Conservation (phyloP, 2,797 vertebrate genomes). For the Hydrocynus forskahlii region DNA sequence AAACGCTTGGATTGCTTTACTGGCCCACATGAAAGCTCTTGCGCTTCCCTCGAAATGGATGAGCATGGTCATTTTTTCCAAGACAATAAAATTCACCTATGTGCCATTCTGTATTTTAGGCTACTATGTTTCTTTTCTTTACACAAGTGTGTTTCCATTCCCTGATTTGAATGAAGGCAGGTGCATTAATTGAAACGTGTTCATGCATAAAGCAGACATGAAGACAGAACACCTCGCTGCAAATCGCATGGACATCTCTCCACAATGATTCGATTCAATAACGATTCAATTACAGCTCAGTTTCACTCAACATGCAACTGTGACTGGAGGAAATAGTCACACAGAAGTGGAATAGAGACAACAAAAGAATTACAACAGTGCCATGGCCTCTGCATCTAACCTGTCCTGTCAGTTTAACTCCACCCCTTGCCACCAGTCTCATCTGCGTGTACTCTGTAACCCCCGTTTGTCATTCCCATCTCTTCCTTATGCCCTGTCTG, state of each 20-base stretch:
- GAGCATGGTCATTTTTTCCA: not conserved
- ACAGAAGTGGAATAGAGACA: not conserved
- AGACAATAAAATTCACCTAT: not conserved
- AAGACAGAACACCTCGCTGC: not conserved
- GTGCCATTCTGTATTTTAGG: not conserved
- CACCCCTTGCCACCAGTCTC: not conserved
- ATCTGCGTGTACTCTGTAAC: not conserved
- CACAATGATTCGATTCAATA: not conserved
- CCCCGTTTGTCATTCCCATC: not conserved
- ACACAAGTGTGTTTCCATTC: no score
- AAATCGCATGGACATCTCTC: not conserved
- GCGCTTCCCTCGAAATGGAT: not conserved
- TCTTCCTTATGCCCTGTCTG: not conserved
- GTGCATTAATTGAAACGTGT: not conserved
- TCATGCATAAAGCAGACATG: not conserved
- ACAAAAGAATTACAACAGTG: not conserved
- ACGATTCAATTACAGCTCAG: no score
- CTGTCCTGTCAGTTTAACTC: not conserved
- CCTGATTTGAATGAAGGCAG: no score
- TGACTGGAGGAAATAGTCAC: no score
- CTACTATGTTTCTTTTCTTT: no score
- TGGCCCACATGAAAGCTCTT: not conserved
- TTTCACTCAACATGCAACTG: not conserved
- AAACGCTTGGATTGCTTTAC: conserved; percentile 45
- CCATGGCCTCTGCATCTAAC: not conserved